These are phyloP conservation scores for Echinops telfairi DNA, from an alignment of 2,113 vertebrate genomes.

Conservation along the genomic window DNA sequence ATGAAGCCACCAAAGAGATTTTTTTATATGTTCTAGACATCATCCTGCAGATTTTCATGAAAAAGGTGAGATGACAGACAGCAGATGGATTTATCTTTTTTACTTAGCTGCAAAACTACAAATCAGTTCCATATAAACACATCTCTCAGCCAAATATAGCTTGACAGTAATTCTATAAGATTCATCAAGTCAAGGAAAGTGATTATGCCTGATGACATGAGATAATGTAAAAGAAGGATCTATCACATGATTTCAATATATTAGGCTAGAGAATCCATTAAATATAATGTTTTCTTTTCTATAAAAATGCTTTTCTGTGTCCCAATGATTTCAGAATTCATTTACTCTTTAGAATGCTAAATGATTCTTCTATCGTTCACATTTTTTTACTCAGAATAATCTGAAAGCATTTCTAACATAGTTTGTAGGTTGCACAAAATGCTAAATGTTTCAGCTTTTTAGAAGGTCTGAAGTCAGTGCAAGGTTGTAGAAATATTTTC, in stretches of 20 bases:
- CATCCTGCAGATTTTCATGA: conserved; percentile 81
- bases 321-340: conserved; percentile 57
- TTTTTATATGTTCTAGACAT: conserved; percentile 78
- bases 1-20: conserved; percentile 79
- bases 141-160: conserved; percentile 85
- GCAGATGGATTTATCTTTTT: conserved; percentile 87
- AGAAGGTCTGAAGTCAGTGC: conserved; percentile 3
- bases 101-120: conserved; percentile 84
- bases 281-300: conserved; percentile 59
- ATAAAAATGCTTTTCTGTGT: conserved; percentile 63
- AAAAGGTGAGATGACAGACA: conserved; percentile 87
- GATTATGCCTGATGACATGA: conserved; percentile 83
- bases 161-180: conserved; percentile 86
- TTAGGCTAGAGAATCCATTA: conserved; percentile 72
- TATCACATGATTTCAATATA: conserved; percentile 74
- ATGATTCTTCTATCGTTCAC: conserved; percentile 54
- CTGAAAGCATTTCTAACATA: conserved; percentile 52
- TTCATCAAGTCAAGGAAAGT: conserved; percentile 83
- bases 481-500: conserved; percentile 61
- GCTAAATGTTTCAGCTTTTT: conserved; percentile 40
- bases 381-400: conserved; percentile 62
- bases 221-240: conserved; percentile 74
- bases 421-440: conserved; percentile 27
- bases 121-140: conserved; percentile 86
- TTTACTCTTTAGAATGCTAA: conserved; percentile 61